Conservation (phyloP, 2,113 vertebrate species). For the Hippocampus abdominalis region DNA sequence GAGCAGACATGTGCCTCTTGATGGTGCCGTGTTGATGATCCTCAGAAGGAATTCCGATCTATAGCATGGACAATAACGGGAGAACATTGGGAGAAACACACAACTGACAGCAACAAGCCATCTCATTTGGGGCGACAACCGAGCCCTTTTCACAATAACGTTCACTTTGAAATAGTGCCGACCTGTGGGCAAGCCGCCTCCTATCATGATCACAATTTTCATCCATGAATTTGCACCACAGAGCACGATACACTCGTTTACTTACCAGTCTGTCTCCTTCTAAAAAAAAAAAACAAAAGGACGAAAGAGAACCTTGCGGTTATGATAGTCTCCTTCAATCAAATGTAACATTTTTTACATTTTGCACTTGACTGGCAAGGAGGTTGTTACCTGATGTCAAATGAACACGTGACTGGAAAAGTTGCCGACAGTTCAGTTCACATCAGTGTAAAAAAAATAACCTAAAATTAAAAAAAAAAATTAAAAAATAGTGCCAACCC, state of each 20-base stretch:
- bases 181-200: neutral
- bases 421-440: slow-evolving; percentile 27
- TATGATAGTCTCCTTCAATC: neutral
- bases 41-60: neutral
- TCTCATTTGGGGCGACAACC: neutral
- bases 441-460: slow-evolving; percentile 28
- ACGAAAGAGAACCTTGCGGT: neutral
- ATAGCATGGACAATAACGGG: neutral
- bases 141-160: neutral
- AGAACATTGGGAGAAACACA: neutral
- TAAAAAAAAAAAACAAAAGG: neutral
- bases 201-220: neutral
- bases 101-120: neutral
- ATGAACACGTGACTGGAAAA: slow-evolving; percentile 27
- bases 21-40: neutral
- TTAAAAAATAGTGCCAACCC: neutral
- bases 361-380: neutral
- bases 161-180: neutral
- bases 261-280: neutral
- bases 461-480: neutral
- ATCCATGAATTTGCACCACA: neutral
- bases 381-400: slow-evolving; percentile 37
- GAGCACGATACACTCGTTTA: neutral
- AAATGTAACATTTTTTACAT: neutral
- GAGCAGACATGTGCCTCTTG: neutral